Base-by-base conservation (phyloP, 2,888 invertebrate genomes). In the Tineola bisselliella region DNA sequence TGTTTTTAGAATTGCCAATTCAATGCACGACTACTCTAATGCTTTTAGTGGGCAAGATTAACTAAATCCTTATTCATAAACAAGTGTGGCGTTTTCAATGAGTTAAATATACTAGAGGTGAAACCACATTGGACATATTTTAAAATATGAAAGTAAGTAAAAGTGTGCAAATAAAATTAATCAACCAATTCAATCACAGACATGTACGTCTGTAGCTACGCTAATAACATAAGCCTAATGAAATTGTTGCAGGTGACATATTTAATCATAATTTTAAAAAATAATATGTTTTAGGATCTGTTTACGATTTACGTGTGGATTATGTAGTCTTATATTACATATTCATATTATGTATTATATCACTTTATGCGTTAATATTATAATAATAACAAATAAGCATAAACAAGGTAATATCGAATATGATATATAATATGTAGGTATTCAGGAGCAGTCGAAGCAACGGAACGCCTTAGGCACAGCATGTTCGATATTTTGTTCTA, bases 361-460 rank as follows among this genome's bases (percentile, higher is more conserved):
- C 25, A 6, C 25, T 25, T 25, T 4, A 6, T 25, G 6, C 38
- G 10, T 38, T 38, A 38, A 38, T 38, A 38, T 38, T 38, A 25
- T 2, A 4, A 25, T n/a, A 10, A 10, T 31, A 31, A 10, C 31
- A 31, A 31, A 3, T 10, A 38, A 38, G 38, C 38, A 2, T 38
- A 38, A 38, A 38, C 38, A 38, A 38, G 38, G 38, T 38, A 38
- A 38, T 38, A 38, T 38, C 10, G 31, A n/a, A 25, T 25, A 2
- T 25, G 38, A 38, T 6, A 38, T 38, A 10, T n/a, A n/a, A n/a
- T n/a, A 38, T 38, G 10, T 38, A 38, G 6, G 38, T 15, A 48
- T 48, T 48, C 48, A 48, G 48, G n/a, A 17, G 48, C 48, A 13
- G 48, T 48, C 15, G 48, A 48, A 48, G 48, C 48, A 48, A 48